Conservation (phyloP, 2,888 invertebrate genomes). For the Nephrotoma guestfalica region DNA sequence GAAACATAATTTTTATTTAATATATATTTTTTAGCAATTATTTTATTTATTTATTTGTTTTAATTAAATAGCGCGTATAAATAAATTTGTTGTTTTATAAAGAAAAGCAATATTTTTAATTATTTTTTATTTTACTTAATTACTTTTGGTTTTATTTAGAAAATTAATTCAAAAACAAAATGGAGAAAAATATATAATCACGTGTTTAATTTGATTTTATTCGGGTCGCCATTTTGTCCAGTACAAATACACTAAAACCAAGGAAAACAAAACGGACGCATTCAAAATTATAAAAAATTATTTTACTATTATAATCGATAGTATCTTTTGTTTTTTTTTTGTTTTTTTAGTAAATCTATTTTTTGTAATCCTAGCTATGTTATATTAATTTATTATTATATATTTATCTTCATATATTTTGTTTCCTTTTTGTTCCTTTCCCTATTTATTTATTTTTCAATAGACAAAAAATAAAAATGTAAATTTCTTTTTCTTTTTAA, state of each 20-base stretch:
- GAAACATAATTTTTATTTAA: neutral
- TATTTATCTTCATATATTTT: neutral
- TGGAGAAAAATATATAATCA: neutral
- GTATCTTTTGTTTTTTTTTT: neutral
- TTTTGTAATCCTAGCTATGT: neutral
- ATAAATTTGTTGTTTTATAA: neutral
- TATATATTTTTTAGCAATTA: neutral
- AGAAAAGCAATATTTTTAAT: neutral
- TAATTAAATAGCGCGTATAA: neutral
- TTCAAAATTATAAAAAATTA: neutral
- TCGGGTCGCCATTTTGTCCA: neutral
- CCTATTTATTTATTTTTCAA: neutral
- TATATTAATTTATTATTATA: neutral
- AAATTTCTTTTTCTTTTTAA: neutral
- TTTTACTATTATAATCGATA: neutral
- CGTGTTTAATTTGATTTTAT: neutral
- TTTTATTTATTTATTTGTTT: neutral
- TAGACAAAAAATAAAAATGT: neutral
- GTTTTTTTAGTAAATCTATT: neutral
- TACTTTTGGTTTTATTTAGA: neutral
- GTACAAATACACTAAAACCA: neutral
- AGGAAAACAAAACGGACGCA: neutral
- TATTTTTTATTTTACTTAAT: neutral
- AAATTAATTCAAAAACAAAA: neutral
- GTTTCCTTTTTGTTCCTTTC: neutral